Evolutionary conservation across 2,888 invertebrate species (phyloP).

Genomic region (Arrhopalites spinosus): DNA sequence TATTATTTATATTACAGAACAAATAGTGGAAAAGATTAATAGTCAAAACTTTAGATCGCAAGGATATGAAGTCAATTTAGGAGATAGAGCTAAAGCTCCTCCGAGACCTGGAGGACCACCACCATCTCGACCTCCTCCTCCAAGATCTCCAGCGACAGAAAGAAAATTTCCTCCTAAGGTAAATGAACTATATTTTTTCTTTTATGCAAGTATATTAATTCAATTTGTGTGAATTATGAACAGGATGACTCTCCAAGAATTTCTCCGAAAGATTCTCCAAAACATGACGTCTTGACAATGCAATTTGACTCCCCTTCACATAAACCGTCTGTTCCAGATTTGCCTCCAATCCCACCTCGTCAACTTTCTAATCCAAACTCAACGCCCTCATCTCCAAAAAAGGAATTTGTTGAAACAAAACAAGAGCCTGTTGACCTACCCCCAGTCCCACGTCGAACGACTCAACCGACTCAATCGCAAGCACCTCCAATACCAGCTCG

Average conservation of each 20-base stretch:
- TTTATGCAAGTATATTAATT: not conserved
- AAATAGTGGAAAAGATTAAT: not conserved
- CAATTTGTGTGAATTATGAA: not conserved
- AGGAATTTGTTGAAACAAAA: constrained; percentile 31
- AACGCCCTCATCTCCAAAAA: constrained; percentile 29
- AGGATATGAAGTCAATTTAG: constrained; percentile 8
- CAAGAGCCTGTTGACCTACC: constrained; percentile 36
- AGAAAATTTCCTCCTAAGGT: constrained; percentile 39
- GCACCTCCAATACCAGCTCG: constrained; percentile 63
- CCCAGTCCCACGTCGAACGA: constrained; percentile 49
- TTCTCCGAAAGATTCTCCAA: constrained; percentile 50
- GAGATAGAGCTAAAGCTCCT: constrained; percentile 55
- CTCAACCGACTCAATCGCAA: constrained; percentile 62
- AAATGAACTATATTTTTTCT: not conserved
- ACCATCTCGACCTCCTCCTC: constrained; percentile 64
- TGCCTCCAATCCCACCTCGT: constrained; percentile 54
- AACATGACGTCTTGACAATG: constrained; percentile 27
- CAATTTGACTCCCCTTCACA: constrained; percentile 32
- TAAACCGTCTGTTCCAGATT: constrained; percentile 23
- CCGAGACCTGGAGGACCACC: constrained; percentile 60
- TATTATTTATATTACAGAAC: not conserved
- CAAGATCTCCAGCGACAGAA: constrained; percentile 59
- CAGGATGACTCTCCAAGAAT: constrained; percentile 40
- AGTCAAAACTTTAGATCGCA: not conserved
- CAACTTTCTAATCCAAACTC: constrained; percentile 32